Evolutionary conservation across 1,140 invertebrate species (phyloP), one percentile per base, ranked within the genome.

Genomic region (Drosophila pachea): DNA sequence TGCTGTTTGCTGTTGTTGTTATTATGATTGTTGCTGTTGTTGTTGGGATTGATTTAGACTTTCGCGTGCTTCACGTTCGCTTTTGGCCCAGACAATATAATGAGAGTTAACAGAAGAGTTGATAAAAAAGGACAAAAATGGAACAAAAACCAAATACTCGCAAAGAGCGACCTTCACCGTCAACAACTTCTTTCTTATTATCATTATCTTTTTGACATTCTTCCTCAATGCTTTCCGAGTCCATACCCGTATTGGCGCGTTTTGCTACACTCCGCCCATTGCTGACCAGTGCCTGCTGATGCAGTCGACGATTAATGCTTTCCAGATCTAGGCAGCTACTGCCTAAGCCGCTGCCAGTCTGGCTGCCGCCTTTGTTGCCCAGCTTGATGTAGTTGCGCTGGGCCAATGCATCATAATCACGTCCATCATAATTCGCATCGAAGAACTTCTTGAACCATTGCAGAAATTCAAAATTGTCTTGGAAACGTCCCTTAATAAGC

Each of bases 381-480:
- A 97, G 88, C 52, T 91, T 90, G 72, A 96, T 91, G 56, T 94
- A 94, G 69, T 94, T 93, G 66, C 98, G 93, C 42, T 95, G 96
- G 71, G 95, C 95, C 53, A 95, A 91, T 42, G 97, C 95, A 90
- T 99, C 95, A 91, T 99, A 99, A 62, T 97, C 95, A 74, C 95
- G 93, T 58, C 97, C 97, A 89, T 99, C 96, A 91, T 98, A 99
- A 92, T 99, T 99, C 50, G 98, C 97, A 92, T 99, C 98, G 92
- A 99, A 99, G 91, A 99, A 99, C 90, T 99, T 99, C 93, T 99
- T 99, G 92, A 99, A 99, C 98, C 98, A 99, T 92, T 99, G 98
- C 70, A 99, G 94, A 92, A 99, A 99, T 92, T 99, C 98, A 94
- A 99, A 99, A 92, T 99, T 99, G 91, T 99, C 98, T 94, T 98